A percentile compares a stretch with the other conserved stretches of the same genome.
phyloP scores from a whole-genome alignment of 1,140 invertebrate species.

The Cydia strobilella region DNA sequence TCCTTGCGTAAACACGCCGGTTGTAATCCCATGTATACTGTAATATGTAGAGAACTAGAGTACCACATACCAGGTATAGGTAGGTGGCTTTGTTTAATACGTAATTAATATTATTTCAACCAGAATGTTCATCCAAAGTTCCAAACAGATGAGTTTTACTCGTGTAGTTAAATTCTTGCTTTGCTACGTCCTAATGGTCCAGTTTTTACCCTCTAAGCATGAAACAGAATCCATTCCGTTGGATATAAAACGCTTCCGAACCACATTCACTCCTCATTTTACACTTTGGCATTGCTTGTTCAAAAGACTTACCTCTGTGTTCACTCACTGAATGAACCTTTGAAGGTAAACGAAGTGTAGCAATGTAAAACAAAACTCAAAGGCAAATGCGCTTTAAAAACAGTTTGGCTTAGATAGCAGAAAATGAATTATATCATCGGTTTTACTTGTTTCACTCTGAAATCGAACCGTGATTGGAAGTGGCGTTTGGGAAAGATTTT shows the following conservation, averaged over 20 bases:
- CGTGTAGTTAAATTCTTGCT: not conserved
- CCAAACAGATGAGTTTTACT: not conserved
- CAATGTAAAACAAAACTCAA: slow-evolving; percentile 23
- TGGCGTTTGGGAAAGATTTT: not conserved
- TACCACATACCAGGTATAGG: no score
- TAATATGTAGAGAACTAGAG: no score
- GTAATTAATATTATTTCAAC: not conserved
- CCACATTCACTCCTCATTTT: slow-evolving; percentile 20
- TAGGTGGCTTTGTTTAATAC: no score
- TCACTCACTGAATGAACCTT: slow-evolving; percentile 29
- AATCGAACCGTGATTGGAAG: not conserved
- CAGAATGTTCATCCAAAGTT: not conserved
- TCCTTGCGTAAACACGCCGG: no score
- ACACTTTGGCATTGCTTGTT: slow-evolving; percentile 16
- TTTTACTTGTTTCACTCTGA: not conserved
- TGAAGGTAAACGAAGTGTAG: slow-evolving; percentile 29
- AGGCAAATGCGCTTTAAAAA: slow-evolving; percentile 19
- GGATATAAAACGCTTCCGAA: slow-evolving; percentile 13
- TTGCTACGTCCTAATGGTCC: not conserved
- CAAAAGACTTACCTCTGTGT: slow-evolving; percentile 24
- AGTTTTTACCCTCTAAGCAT: not conserved
- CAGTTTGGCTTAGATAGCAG: slow-evolving; percentile 10
- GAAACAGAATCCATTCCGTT: slow-evolving; percentile 7
- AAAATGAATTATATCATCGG: not conserved
- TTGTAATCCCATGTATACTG: no score